Percentiles rank a stretch among this genome's conserved stretches.
phyloP scores from a whole-genome alignment of 2,113 vertebrate genomes.

The Alethe castanea region DNA sequence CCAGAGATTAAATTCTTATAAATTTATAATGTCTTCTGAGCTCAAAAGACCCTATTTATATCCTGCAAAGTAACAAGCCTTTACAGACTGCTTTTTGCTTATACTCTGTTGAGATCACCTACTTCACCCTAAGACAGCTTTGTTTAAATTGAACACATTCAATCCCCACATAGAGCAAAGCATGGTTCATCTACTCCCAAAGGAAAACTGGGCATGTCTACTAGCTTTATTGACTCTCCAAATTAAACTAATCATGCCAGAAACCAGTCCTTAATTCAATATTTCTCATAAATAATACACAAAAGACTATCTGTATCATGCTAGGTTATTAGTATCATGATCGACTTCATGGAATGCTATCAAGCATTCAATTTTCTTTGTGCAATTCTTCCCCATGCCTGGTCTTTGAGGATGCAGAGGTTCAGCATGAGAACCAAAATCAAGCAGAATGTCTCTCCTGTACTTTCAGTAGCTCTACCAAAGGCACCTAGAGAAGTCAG shows the following conservation, averaged over 20 bases:
- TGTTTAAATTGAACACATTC: neutral
- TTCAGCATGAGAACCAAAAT: neutral
- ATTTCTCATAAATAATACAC: neutral
- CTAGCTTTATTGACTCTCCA: neutral
- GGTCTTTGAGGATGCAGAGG: neutral
- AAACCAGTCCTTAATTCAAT: neutral
- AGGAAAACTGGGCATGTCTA: neutral
- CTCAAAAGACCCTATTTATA: neutral
- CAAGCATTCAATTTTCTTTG: neutral
- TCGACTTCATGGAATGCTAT: neutral
- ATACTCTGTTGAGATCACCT: neutral
- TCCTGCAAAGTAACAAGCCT: neutral
- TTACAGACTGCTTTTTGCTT: neutral
- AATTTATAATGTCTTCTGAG: neutral
- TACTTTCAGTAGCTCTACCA: neutral
- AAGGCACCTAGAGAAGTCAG: neutral
- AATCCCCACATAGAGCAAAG: neutral
- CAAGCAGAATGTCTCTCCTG: neutral
- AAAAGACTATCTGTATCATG: neutral
- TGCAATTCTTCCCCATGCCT: neutral
- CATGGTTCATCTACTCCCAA: neutral
- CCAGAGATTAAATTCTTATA: neutral
- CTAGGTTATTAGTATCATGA: neutral
- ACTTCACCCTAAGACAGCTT: neutral
- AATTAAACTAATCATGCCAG: neutral